These are phyloP conservation scores for Phocoena phocoena DNA, from an alignment of 2,113 vertebrate genomes.

Conservation along the genomic window DNA sequence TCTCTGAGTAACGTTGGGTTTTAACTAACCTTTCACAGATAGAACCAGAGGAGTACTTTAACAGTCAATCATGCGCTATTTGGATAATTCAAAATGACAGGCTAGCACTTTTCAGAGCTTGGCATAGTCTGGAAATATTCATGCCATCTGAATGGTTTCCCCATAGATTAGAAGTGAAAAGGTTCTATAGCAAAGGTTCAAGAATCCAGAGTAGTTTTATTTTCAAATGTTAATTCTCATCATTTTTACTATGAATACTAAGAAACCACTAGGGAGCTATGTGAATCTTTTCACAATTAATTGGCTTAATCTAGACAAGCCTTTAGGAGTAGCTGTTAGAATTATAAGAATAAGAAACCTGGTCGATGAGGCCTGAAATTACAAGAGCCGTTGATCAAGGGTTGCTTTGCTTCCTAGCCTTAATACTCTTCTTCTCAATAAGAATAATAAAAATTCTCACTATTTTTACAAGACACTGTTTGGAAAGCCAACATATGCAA, in stretches of 20 bases:
- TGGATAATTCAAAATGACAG: constrained; percentile 60
- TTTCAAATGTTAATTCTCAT: constrained; percentile 63
- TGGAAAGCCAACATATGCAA: neutral
- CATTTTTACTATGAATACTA: constrained; percentile 49
- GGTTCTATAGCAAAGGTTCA: constrained; percentile 22
- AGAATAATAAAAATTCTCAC: neutral
- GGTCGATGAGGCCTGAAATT: constrained; percentile 37
- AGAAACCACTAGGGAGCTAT: constrained; percentile 50
- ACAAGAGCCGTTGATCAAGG: neutral
- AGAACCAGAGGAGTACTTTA: constrained; percentile 46
- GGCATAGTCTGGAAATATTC: constrained; percentile 45
- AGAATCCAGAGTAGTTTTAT: constrained; percentile 48
- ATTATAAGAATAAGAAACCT: constrained; percentile 42
- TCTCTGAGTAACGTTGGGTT: constrained; percentile 51
- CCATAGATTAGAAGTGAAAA: neutral
- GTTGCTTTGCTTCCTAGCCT: neutral
- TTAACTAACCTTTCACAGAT: constrained; percentile 56
- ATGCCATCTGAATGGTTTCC: constrained; percentile 41
- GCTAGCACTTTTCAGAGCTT: constrained; percentile 10
- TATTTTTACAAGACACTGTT: neutral
- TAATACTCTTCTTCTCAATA: neutral
- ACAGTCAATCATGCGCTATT: constrained; percentile 29
- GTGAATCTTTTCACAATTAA: constrained; percentile 71
- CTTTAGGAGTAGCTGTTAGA: constrained; percentile 50
- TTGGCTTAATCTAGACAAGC: constrained; percentile 45